These are phyloP conservation scores for Chelidonichthys spinosus DNA, from an alignment of 2,797 vertebrate species.

Conservation along the genomic window DNA sequence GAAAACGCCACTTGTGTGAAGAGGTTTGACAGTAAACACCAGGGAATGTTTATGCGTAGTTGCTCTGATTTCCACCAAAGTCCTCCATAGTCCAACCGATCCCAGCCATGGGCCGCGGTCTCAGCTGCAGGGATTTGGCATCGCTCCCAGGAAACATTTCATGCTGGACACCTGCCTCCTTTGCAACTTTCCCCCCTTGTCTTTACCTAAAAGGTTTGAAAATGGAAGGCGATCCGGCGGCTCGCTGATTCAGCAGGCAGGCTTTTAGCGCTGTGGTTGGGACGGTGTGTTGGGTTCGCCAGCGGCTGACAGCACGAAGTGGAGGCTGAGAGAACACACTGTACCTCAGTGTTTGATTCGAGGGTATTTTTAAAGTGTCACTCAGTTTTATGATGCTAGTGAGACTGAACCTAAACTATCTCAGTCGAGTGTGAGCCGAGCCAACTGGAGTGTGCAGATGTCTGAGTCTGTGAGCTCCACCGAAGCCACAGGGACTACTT, in stretches of 20 bases:
- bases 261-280: background rate
- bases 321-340: background rate
- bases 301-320: conserved; percentile 1
- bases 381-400: conserved; percentile 16
- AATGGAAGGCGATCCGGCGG: conserved; percentile 16
- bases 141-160: conserved; percentile 31
- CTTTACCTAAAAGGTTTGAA: conserved; percentile 24
- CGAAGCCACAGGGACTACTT: background rate
- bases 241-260: conserved; percentile 46
- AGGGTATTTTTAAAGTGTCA: conserved; percentile 11
- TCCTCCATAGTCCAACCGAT: conserved; percentile 38
- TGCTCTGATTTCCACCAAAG: conserved; percentile 42
- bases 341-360: conserved; percentile 1
- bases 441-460: conserved; percentile 7
- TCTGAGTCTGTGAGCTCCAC: background rate
- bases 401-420: conserved; percentile 15
- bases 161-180: conserved; percentile 47
- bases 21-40: conserved; percentile 62
- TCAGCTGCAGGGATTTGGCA: conserved; percentile 40
- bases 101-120: conserved; percentile 5
- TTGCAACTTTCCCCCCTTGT: background rate
- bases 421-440: background rate
- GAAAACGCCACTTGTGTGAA: conserved; percentile 57
- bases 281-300: background rate
- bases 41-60: conserved; percentile 50